Base-by-base conservation (phyloP, 1,140 invertebrate species). In the Caerostris darwini region DNA sequence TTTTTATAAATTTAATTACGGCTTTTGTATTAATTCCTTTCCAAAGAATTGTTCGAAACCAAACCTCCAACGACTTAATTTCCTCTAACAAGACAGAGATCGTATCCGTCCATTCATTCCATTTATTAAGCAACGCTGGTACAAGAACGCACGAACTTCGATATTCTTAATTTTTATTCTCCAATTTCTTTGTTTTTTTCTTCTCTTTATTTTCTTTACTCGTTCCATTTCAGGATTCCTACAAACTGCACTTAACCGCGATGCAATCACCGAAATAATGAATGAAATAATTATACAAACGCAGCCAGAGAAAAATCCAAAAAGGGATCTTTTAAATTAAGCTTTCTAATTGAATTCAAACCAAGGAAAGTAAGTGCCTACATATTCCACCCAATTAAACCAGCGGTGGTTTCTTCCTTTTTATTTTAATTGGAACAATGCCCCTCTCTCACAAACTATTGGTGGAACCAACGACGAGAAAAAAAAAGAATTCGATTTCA, bases 341-440 rank as follows among this genome's bases (percentile, higher is more conserved):
- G 85, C 57, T 87, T 87, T 87, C 85, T 87, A 87, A 87, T 87
- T 87, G 57, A 64, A 87, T 87, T 77, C 56, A 61, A 6, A 7
- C 17, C 58, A 64, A 61, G 85, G 53, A 87, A 87, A 87, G 59
- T 87, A 87, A 64, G 85, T 61, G 10, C 19, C 53, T 57, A n/a
- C 19, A 87, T 50, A 87, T 87, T 87, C 85, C 59, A 57, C 57
- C 85, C 85, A 87, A 87, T 87, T 87, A 87, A 87, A 50, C 56
- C 57, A 53, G 85, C 57, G 57, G 61, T 54, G 14, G 59, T 57
- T 56, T 19, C 61, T 87, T 54, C 58, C 61, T 87, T 54, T 64
- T 87, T 87, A 87, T 87, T 87, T 87, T 87, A 87, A 87, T 87
- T 87, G 85, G 85, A 61, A 87, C 53, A 87, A 61, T 64, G 61